phyloP scores from a whole-genome alignment of 2,113 vertebrate genomes.

The Hyperopisus bebe region DNA sequence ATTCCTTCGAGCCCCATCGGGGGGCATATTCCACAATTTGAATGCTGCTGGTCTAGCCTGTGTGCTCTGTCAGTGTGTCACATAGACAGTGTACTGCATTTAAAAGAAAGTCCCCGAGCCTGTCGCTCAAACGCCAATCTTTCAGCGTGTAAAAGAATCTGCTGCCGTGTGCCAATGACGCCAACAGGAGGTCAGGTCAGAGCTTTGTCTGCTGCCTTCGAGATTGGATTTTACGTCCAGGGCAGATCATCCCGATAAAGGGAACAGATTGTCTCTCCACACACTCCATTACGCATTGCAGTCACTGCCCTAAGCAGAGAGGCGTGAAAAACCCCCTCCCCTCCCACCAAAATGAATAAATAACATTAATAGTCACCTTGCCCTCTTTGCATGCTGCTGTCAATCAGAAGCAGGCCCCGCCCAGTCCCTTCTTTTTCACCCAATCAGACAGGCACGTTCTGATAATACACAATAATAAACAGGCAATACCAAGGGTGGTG shows the following conservation, averaged over 20 bases:
- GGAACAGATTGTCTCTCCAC: background rate
- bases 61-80: background rate
- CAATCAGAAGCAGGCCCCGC: background rate
- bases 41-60: background rate
- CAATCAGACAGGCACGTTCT: background rate
- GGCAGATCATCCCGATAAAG: background rate
- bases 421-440: background rate
- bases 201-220: background rate
- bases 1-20: background rate
- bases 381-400: background rate
- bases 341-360: background rate
- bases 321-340: background rate
- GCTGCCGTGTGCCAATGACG: background rate
- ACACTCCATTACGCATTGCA: background rate
- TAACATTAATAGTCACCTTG: background rate
- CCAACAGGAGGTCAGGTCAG: background rate
- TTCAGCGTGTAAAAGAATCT: background rate
- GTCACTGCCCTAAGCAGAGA: background rate
- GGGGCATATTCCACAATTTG: background rate
- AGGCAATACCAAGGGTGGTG: background rate
- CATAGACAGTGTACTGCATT: background rate
- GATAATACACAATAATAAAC: background rate
- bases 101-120: background rate
- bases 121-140: background rate
- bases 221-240: background rate